Percentiles rank a stretch among this genome's conserved stretches.
Conservation (phyloP, 2,113 vertebrate species). For the Athene noctua region DNA sequence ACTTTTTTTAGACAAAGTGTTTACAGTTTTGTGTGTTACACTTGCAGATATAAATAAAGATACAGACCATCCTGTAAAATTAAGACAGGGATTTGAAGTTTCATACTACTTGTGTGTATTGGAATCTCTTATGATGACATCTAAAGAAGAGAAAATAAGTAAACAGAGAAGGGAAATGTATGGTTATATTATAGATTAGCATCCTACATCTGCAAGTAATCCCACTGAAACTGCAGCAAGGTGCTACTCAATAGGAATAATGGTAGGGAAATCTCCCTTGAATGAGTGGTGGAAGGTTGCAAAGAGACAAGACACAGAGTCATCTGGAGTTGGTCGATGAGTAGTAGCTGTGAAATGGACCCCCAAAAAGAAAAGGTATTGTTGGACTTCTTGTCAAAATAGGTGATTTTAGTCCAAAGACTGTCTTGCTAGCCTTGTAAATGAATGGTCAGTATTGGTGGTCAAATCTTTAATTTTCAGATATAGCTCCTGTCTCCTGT, state of each 20-base stretch:
- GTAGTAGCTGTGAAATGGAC: neutral
- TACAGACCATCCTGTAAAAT: neutral
- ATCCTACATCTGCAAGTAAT: neutral
- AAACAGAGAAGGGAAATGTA: neutral
- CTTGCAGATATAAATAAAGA: neutral
- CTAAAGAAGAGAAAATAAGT: neutral
- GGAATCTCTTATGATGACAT: neutral
- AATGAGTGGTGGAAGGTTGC: neutral
- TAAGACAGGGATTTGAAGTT: neutral
- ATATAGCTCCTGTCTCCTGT: neutral
- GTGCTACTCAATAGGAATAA: neutral
- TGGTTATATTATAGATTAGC: neutral
- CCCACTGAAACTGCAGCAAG: neutral
- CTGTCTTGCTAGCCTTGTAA: neutral
- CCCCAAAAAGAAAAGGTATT: neutral
- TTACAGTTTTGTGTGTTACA: neutral
- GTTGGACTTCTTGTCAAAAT: neutral
- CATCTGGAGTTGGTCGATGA: neutral
- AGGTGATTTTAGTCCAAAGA: neutral
- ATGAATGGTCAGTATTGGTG: neutral
- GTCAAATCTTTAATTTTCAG: neutral
- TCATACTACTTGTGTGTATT: neutral
- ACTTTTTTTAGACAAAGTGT: neutral
- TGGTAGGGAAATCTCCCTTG: neutral
- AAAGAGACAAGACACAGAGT: neutral